Conservation (phyloP, 1,140 invertebrate genomes). For the Wiebesia pumilae region DNA sequence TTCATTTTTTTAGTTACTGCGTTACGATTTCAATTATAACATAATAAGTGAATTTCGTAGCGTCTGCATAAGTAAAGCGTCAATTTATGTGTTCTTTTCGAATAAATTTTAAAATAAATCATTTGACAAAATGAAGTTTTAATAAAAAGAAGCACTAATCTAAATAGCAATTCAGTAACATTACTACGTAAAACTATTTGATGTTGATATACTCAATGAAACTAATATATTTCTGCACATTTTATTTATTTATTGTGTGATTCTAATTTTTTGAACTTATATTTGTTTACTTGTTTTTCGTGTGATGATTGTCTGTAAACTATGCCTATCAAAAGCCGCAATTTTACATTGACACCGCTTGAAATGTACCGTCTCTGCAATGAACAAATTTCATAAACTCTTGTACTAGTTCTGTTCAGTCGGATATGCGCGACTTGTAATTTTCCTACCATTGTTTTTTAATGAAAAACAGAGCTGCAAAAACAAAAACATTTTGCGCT, state of each 20-base stretch:
- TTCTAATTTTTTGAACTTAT: conserved; percentile 24
- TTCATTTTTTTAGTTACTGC: no score
- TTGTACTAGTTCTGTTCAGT: conserved; percentile 1
- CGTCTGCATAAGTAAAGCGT: not conserved
- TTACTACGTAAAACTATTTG: not conserved
- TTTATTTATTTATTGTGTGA: conserved; percentile 36
- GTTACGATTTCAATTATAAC: no score
- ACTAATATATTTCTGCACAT: not conserved
- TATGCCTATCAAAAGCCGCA: conserved; percentile 21
- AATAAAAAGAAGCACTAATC: not conserved
- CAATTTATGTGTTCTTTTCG: not conserved
- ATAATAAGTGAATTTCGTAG: not conserved
- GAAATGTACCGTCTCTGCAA: conserved; percentile 42
- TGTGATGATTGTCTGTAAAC: conserved; percentile 26
- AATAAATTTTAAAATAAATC: not conserved
- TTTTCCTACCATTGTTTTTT: no score
- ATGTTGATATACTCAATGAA: not conserved
- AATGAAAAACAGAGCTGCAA: no score
- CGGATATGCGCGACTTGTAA: no score
- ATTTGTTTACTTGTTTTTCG: conserved; percentile 34
- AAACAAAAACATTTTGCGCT: no score
- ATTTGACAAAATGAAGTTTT: not conserved
- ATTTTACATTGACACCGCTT: conserved; percentile 38
- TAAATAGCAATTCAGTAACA: not conserved
- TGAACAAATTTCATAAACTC: not conserved